Evolutionary conservation across 2,888 invertebrate genomes (phyloP).

Genomic region (Harpalus rubripes): DNA sequence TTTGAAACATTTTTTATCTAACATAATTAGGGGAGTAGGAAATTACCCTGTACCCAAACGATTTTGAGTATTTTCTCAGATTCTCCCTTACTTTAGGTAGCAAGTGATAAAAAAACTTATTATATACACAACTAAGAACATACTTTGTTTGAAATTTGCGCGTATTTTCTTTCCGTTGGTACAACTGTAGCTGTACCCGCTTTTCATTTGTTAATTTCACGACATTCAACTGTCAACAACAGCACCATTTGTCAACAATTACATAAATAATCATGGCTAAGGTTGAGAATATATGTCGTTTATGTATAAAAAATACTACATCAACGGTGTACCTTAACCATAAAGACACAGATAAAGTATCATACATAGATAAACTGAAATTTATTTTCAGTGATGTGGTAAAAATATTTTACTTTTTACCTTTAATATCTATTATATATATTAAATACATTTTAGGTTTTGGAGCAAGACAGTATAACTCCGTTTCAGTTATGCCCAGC

Average conservation of each 20-base stretch:
- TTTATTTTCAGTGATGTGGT: constrained; percentile 35
- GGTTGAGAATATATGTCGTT: constrained; percentile 14
- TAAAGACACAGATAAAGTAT: constrained; percentile 13
- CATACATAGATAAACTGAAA: constrained; percentile 43
- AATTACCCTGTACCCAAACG: no score
- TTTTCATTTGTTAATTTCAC: neutral
- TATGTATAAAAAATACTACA: constrained; percentile 6
- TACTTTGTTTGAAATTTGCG: no score
- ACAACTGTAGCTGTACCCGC: no score
- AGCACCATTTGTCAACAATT: neutral
- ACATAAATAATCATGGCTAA: constrained; percentile 23
- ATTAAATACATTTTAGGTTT: constrained; percentile 27
- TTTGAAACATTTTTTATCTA: no score
- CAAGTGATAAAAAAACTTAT: no score
- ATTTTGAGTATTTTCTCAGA: no score
- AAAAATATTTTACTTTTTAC: neutral
- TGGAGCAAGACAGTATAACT: constrained; percentile 20
- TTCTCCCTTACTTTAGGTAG: no score
- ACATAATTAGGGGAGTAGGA: no score
- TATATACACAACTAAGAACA: no score
- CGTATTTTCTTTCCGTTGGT: no score
- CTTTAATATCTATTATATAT: neutral
- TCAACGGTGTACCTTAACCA: constrained; percentile 23
- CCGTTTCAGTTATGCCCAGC: neutral
- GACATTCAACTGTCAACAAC: constrained; percentile 1